Evolutionary conservation across 2,113 vertebrate species (phyloP).

Genomic region (Oophaga pumilio): DNA sequence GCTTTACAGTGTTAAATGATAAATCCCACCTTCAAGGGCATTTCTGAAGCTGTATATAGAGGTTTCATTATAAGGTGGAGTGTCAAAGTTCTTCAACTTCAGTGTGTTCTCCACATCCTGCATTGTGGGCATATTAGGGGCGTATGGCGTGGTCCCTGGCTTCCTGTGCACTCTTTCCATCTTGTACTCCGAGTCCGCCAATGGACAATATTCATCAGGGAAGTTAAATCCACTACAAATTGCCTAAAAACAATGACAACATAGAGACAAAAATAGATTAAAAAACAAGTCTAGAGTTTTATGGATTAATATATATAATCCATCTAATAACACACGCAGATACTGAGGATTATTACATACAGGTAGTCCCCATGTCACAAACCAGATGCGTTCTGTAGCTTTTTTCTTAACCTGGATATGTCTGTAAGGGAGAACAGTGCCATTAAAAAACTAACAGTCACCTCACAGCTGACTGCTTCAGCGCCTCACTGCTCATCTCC

Average conservation of each 20-base stretch:
- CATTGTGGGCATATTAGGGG: conserved; percentile 5
- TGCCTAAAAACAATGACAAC: neutral
- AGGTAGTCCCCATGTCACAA: too few relatives aligned
- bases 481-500: too few relatives aligned
- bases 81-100: conserved; percentile 31
- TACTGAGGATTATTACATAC: too few relatives aligned
- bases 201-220: conserved; percentile 23
- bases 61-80: conserved; percentile 25
- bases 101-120: conserved; percentile 37
- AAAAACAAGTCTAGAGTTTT: neutral
- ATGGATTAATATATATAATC: neutral
- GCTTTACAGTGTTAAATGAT: neutral
- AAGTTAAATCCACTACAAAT: conserved; percentile 14
- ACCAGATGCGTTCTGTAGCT: too few relatives aligned
- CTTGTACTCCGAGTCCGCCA: conserved; percentile 14
- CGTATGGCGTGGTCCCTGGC: conserved; percentile 22
- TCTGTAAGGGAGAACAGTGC: too few relatives aligned
- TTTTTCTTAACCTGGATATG: too few relatives aligned
- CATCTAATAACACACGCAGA: too few relatives aligned
- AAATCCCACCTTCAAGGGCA: conserved; percentile 35
- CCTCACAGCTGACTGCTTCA: too few relatives aligned
- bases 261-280: too few relatives aligned
- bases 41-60: conserved; percentile 31
- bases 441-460: too few relatives aligned
- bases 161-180: conserved; percentile 40